Evolutionary conservation across 2,797 vertebrate genomes (phyloP).

Genomic region (Tiaroga cobitis): DNA sequence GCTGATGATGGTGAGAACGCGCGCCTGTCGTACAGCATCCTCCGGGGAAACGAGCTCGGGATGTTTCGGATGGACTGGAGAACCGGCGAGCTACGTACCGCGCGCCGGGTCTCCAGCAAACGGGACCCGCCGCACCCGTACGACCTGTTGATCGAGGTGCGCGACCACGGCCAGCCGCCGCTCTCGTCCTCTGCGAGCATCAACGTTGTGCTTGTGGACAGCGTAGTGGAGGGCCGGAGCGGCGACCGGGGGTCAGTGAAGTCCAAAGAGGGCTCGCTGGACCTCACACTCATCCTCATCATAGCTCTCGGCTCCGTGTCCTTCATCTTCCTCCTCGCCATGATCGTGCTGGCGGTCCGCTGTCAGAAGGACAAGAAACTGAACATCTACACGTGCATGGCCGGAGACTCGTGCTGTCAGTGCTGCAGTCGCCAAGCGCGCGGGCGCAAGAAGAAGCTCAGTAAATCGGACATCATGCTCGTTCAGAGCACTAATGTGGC

Average conservation of each 20-base stretch:
- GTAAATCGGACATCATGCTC: conserved; percentile 98
- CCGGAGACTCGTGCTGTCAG: conserved; percentile 84
- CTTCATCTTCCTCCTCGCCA: conserved; percentile 94
- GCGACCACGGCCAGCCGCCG: conserved; percentile 95
- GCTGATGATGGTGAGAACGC: conserved; percentile 95
- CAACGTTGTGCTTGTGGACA: conserved; percentile 90
- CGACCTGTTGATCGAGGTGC: conserved; percentile 93
- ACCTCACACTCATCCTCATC: conserved; percentile 97
- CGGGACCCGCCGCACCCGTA: conserved; percentile 89
- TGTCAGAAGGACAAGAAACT: conserved; percentile 98
- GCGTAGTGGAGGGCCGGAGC: conserved; percentile 82
- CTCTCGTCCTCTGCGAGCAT: conserved; percentile 92
- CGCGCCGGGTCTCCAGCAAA: conserved; percentile 87
- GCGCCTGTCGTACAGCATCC: conserved; percentile 92
- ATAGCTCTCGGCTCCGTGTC: conserved; percentile 96
- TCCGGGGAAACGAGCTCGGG: conserved; percentile 91
- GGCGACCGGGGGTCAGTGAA: conserved; percentile 79
- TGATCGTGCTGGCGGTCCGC: conserved; percentile 96
- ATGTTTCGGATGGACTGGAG: conserved; percentile 98
- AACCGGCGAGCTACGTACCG: conserved; percentile 92
- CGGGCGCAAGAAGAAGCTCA: conserved; percentile 93
- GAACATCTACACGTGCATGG: conserved; percentile 91
- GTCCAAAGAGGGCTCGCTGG: conserved; percentile 87
- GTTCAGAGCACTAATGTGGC: conserved; percentile 92
- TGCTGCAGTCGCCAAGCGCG: conserved; percentile 89